Evolutionary conservation across 2,113 vertebrate genomes (phyloP).

Genomic region (Scortum barcoo): DNA sequence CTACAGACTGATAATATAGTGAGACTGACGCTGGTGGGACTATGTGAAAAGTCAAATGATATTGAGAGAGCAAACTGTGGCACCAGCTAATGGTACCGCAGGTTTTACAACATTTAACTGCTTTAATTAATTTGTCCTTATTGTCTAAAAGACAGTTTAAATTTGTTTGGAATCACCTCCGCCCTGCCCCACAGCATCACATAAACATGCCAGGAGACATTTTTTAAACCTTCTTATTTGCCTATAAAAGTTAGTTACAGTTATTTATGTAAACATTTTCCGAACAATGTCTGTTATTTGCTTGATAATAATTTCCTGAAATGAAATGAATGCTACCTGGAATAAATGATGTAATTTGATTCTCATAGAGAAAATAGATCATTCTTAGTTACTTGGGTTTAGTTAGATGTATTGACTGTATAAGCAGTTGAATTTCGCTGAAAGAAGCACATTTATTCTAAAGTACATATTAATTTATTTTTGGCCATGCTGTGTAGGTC

Average conservation of each 20-base stretch:
- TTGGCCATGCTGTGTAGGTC: too few species aligned
- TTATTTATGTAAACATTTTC: too few species aligned
- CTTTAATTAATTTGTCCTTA: not conserved
- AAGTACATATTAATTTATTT: too few species aligned
- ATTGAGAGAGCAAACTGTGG: not conserved
- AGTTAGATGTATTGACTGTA: not conserved
- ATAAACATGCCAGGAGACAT: not conserved
- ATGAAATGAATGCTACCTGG: too few species aligned
- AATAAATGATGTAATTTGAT: too few species aligned
- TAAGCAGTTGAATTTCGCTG: not conserved
- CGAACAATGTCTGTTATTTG: too few species aligned
- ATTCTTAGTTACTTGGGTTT: not conserved
- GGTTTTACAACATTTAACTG: not conserved
- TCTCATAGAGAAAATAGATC: not conserved
- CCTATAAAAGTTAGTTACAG: not conserved
- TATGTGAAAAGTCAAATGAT: conserved; percentile 21
- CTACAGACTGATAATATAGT: conserved; percentile 11
- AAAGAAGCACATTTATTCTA: not conserved
- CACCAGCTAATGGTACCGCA: not conserved
- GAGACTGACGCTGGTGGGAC: not conserved
- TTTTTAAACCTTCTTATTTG: not conserved
- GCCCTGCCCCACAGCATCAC: too few species aligned
- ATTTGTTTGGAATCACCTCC: not conserved
- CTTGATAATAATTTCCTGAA: too few species aligned
- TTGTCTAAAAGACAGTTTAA: not conserved